Percentiles rank a stretch among this genome's conserved stretches.
Evolutionary conservation across 2,113 vertebrate species (phyloP).

Genomic region (Labeo rohita): DNA sequence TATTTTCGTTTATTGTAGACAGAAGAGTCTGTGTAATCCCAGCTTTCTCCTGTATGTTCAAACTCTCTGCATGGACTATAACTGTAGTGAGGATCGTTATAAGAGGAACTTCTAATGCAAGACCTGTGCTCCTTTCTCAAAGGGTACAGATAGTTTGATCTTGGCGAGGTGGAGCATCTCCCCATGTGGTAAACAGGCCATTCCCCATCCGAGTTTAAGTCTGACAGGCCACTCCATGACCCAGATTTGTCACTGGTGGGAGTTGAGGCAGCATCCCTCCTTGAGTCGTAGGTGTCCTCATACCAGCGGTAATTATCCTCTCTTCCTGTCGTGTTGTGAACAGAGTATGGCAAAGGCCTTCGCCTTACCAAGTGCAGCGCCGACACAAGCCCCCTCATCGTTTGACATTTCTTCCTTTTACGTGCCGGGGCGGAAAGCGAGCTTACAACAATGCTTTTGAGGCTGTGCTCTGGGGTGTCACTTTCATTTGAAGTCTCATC

Average conservation of each 20-base stretch:
- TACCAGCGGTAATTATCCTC: slow-evolving; percentile 57
- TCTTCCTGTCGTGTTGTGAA: slow-evolving; percentile 14
- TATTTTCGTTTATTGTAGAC: slow-evolving; percentile 72
- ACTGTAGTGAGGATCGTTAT: slow-evolving; percentile 52
- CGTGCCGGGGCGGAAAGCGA: slow-evolving; percentile 72
- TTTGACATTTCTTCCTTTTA: slow-evolving; percentile 69
- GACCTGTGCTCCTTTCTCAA: slow-evolving; percentile 65
- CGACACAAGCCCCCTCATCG: slow-evolving; percentile 50
- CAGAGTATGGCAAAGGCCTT: slow-evolving; percentile 57
- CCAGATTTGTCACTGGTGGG: slow-evolving; percentile 60
- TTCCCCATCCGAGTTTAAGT: slow-evolving; percentile 63
- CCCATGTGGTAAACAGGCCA: slow-evolving; percentile 54
- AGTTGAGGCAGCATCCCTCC: slow-evolving; percentile 58
- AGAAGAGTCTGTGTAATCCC: slow-evolving; percentile 65
- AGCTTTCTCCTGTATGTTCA: slow-evolving; percentile 57
- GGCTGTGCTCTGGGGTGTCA: slow-evolving; percentile 68
- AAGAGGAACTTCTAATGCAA: slow-evolving; percentile 61
- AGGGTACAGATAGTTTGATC: slow-evolving; percentile 54
- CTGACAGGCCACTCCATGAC: slow-evolving; percentile 59
- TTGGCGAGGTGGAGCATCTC: slow-evolving; percentile 63
- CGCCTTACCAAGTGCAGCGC: slow-evolving; percentile 58
- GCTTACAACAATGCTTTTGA: slow-evolving; percentile 74
- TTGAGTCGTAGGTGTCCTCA: slow-evolving; percentile 56
- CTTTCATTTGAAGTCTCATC: slow-evolving; percentile 66
- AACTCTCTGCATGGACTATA: slow-evolving; percentile 52